A percentile compares a stretch with the other conserved stretches of the same genome.
These are phyloP conservation scores for Stichopus chloronotus DNA, from an alignment of 35 echinoderm and acorn worm genomes.

Conservation along the genomic window DNA sequence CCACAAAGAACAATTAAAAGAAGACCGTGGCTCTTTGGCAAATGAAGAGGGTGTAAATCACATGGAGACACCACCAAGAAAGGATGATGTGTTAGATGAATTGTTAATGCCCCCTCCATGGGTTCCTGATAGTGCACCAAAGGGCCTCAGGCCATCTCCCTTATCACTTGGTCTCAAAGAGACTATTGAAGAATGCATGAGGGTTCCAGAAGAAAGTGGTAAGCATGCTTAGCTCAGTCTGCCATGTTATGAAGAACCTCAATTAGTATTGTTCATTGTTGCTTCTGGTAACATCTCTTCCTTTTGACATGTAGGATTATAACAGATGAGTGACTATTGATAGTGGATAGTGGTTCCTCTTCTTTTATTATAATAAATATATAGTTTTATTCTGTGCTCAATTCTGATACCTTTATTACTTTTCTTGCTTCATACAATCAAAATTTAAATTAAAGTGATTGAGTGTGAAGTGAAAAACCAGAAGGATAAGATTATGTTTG, in stretches of 20 bases:
- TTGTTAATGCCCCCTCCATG: constrained; percentile 73
- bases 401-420: too few relatives aligned
- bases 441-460: too few relatives aligned
- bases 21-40: neutral
- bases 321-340: neutral
- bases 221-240: neutral
- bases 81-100: constrained; percentile 68
- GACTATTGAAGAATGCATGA: constrained; percentile 90
- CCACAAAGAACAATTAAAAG: constrained; percentile 9
- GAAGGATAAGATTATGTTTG: too few relatives aligned
- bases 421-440: too few relatives aligned
- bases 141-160: constrained; percentile 80
- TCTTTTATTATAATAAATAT: too few relatives aligned
- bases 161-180: constrained; percentile 80
- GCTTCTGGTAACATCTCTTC: neutral
- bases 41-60: neutral
- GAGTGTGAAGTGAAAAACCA: too few relatives aligned
- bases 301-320: neutral
- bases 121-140: constrained; percentile 11
- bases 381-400: too few relatives aligned
- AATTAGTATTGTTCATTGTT: neutral
- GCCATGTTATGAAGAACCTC: too few relatives aligned
- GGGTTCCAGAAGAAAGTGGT: constrained; percentile 75
- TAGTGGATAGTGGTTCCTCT: too few relatives aligned
- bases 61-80: neutral